phyloP scores from a whole-genome alignment of 2,113 vertebrate species.

The Talpa occidentalis region DNA sequence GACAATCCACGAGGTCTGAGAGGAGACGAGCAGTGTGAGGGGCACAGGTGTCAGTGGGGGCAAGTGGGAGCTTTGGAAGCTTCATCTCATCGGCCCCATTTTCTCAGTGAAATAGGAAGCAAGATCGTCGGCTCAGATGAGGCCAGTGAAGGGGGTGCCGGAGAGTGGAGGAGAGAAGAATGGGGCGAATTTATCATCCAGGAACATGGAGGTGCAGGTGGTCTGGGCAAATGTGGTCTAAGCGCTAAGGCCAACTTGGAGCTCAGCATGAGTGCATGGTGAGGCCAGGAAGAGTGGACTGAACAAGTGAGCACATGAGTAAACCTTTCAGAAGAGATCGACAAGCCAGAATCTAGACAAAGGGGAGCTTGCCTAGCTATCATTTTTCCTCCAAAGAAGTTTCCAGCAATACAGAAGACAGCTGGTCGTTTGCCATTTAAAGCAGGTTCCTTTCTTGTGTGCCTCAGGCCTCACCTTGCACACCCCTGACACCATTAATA shows the following conservation, averaged over 20 bases:
- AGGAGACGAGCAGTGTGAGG: background rate
- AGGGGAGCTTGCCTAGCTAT: background rate
- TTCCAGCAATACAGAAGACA: background rate
- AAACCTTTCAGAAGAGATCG: background rate
- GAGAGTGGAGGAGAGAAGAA: background rate
- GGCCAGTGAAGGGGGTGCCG: background rate
- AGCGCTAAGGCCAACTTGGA: too few species aligned
- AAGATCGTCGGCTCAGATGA: background rate
- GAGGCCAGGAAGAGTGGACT: background rate
- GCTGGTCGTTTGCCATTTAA: background rate
- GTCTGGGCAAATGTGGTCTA: too few species aligned
- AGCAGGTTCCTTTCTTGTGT: background rate
- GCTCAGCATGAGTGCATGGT: background rate
- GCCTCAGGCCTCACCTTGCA: background rate
- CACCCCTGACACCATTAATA: background rate
- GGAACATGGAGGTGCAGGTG: background rate
- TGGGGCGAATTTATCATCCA: background rate
- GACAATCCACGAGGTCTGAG: accelerated
- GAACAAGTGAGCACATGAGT: too few species aligned
- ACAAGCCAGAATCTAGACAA: background rate
- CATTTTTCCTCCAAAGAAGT: background rate
- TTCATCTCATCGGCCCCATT: background rate
- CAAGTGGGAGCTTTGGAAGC: background rate
- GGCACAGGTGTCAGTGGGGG: background rate
- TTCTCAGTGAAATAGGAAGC: background rate